These are phyloP conservation scores for Lontra canadensis DNA, from an alignment of 2,113 vertebrate species.

Conservation along the genomic window DNA sequence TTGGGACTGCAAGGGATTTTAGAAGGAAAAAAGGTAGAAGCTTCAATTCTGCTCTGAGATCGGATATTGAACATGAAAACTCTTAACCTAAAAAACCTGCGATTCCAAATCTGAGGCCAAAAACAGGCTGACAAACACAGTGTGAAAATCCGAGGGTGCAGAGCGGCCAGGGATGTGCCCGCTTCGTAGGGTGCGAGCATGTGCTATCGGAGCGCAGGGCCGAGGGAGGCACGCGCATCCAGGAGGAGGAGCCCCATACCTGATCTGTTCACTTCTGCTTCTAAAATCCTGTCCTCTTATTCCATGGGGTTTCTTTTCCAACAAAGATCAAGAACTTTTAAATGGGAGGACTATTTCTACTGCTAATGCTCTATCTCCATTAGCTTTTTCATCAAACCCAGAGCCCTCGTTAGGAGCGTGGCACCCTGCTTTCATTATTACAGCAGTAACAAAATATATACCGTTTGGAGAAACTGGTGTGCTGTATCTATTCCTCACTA, in stretches of 20 bases:
- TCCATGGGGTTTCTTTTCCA: neutral
- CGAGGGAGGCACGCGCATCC: rapidly evolving
- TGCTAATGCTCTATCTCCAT: neutral
- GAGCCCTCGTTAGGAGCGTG: neutral
- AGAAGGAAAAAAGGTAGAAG: neutral
- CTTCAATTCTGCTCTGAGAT: neutral
- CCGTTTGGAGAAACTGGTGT: neutral
- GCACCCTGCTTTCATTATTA: neutral
- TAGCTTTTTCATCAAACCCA: neutral
- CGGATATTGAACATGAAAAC: neutral
- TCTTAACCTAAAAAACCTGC: neutral
- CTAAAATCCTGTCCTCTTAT: neutral
- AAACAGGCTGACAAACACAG: neutral
- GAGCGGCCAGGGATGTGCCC: rapidly evolving
- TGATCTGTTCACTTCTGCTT: neutral
- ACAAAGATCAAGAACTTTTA: neutral
- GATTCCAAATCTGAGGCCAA: neutral
- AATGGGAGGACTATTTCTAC: neutral
- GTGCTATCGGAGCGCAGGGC: rapidly evolving
- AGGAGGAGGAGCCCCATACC: rapidly evolving
- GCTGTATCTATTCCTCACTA: rapidly evolving
- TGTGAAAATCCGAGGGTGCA: neutral
- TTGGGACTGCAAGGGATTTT: neutral
- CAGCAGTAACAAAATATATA: neutral
- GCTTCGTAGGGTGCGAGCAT: rapidly evolving